Evolutionary conservation across 2,888 invertebrate genomes (phyloP).

Genomic region (Andrena flavipes): DNA sequence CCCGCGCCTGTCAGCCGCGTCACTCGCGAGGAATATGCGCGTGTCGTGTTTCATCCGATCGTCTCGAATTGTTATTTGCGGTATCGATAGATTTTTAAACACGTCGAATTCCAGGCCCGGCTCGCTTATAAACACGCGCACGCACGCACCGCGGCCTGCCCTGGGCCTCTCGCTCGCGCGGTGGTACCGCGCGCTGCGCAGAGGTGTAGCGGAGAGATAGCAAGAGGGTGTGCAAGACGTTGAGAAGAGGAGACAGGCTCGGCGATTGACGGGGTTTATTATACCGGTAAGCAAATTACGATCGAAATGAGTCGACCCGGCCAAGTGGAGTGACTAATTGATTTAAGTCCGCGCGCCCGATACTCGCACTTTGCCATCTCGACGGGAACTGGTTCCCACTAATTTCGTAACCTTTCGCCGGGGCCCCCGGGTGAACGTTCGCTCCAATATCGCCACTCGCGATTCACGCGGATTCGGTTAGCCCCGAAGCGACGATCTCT

Average conservation of each 20-base stretch:
- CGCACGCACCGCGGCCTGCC: conserved; percentile 28
- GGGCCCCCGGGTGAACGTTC: no score
- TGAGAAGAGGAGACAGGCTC: conserved; percentile 43
- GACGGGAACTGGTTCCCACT: conserved; percentile 53
- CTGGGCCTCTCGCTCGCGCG: conserved; percentile 23
- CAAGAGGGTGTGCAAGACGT: not conserved
- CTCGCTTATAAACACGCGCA: conserved; percentile 74
- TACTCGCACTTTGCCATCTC: conserved; percentile 24
- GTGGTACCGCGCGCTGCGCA: not conserved
- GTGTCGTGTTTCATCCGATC: conserved; percentile 65
- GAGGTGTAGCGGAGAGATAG: not conserved
- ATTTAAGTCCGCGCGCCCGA: conserved; percentile 50
- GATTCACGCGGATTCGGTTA: not conserved
- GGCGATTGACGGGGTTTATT: conserved; percentile 71
- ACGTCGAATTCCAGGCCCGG: conserved; percentile 78
- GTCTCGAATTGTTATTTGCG: conserved; percentile 77
- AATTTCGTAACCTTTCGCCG: conserved; percentile 24
- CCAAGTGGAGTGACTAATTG: conserved; percentile 75
- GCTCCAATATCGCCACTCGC: no score
- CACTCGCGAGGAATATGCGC: conserved; percentile 76
- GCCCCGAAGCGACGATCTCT: not conserved
- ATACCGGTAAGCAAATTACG: conserved; percentile 78
- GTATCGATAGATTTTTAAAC: conserved; percentile 78
- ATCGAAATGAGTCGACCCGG: conserved; percentile 71
- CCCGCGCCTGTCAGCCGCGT: conserved; percentile 60